Conservation (phyloP, 2,113 vertebrate genomes). For the Percopsis transmontana region DNA sequence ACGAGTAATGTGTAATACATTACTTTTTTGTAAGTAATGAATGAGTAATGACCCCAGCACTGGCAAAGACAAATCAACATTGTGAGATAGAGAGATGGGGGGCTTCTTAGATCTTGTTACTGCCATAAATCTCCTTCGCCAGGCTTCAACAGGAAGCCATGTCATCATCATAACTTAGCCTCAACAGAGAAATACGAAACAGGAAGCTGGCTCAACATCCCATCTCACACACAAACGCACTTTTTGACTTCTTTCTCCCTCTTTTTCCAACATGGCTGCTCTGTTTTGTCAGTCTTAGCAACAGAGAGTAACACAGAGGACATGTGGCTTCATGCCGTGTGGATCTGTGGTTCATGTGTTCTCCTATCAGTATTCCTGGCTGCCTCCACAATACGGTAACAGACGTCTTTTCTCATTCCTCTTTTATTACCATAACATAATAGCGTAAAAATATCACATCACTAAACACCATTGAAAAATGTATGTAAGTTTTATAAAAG, state of each 20-base stretch:
- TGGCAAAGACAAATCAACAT: neutral
- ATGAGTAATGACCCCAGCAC: neutral
- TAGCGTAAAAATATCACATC: too few relatives aligned
- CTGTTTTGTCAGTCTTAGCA: slow-evolving; percentile 23
- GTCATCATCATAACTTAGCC: slow-evolving; percentile 50
- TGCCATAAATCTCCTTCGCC: slow-evolving; percentile 38
- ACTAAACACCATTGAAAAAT: too few relatives aligned
- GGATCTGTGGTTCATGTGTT: slow-evolving; percentile 43
- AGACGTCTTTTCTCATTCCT: too few relatives aligned
- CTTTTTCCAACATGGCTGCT: slow-evolving; percentile 1
- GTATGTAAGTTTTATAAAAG: too few relatives aligned
- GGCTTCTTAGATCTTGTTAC: slow-evolving; percentile 22
- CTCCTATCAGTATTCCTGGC: slow-evolving; percentile 48
- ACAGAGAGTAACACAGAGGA: rapidly evolving
- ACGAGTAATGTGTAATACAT: too few relatives aligned
- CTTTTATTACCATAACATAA: too few relatives aligned
- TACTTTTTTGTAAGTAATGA: too few relatives aligned
- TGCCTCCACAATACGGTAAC: slow-evolving; percentile 63
- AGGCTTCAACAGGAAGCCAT: slow-evolving; percentile 58
- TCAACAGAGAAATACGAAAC: slow-evolving; percentile 39
- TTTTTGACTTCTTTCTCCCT: neutral
- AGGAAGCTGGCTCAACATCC: slow-evolving; percentile 57
- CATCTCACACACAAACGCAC: neutral
- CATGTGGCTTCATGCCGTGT: slow-evolving; percentile 34
- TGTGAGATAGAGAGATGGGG: neutral